Evolutionary conservation across 1,140 invertebrate genomes (phyloP), one percentile per base, ranked within the genome.

Genomic region (Tetraneura akinire): DNA sequence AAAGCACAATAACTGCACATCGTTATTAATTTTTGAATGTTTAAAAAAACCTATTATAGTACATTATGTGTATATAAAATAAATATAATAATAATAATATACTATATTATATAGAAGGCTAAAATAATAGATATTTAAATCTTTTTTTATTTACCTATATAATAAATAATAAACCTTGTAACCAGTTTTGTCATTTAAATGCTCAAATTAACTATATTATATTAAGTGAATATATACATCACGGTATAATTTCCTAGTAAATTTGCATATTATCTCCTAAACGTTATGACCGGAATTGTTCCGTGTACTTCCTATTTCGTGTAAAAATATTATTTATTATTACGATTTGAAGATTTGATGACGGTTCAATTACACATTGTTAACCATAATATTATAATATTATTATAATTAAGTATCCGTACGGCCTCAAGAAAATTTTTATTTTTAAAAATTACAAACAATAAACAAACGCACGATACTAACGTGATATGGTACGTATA

Each of bases 141-240:
- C 45, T 26, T 16, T 42, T n/a, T 66, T 21, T 1, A 13, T 8
- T 47, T 53, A 53, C 18, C 18, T 53, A 53, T 53, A n/a, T 3
- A 14, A 16, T 26, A 47, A 47, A 49, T 45, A 66, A 37, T 66
- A 51, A 57, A 62, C 74, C 74, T 62, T 78, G 55, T 62, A 78
- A 78, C 74, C 55, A 78, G 74, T 62, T 26, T 62, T 78, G 53
- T 78, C n/a, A 62, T 78, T 45, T 62, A 45, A 74, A 37, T 45
- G 32, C 37, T 76, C 18, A 55, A 55, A 5, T 37, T 62, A 53
- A 5, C 14, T 62, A 53, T 29, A 45, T 78, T 47, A 18, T 78
- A 62, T 45, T 45, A 47, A 47, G 37, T 14, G 37, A 62, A 47
- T 57, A 47, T 42, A 42, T 62, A 47, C 55, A 42, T 62, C 51